A percentile compares a stretch with the other conserved stretches of the same genome.
phyloP scores from a whole-genome alignment of 2,888 invertebrate species.

The Eupithecia dodoneata region DNA sequence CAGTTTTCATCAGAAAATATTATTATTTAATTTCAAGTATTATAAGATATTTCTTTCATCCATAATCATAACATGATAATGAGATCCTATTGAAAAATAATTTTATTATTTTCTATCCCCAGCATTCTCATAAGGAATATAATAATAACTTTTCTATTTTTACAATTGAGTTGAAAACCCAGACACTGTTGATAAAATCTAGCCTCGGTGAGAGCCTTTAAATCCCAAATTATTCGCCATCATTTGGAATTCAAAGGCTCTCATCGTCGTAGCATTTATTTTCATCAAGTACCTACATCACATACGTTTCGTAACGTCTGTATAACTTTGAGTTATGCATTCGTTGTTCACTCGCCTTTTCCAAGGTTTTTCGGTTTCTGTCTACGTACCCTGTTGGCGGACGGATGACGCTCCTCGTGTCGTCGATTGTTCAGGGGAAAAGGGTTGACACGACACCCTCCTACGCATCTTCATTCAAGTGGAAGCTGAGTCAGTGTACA shows the following conservation, averaged over 20 bases:
- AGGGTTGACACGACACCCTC: conserved; percentile 79
- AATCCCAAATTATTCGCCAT: neutral
- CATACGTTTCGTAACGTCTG: neutral
- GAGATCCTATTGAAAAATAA: neutral
- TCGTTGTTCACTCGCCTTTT: conserved; percentile 40
- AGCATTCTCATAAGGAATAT: neutral
- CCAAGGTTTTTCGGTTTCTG: conserved; percentile 51
- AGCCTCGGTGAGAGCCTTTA: neutral
- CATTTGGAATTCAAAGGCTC: neutral
- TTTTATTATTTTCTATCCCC: neutral
- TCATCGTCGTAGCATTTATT: neutral
- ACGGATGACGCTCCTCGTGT: conserved; percentile 66
- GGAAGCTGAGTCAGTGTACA: conserved; percentile 62
- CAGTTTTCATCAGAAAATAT: neutral
- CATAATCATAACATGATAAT: neutral
- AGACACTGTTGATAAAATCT: neutral
- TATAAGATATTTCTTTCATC: neutral
- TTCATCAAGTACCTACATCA: neutral
- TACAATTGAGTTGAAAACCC: neutral
- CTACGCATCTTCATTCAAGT: conserved; percentile 76
- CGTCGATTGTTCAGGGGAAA: conserved; percentile 68
- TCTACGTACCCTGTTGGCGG: conserved; percentile 54
- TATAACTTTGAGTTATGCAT: neutral
- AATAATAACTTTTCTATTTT: neutral
- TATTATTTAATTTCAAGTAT: neutral